Evolutionary conservation across 37 sponge, comb jelly and placozoan genomes (phyloP).

Genomic region (Dysidea cf. avara): DNA sequence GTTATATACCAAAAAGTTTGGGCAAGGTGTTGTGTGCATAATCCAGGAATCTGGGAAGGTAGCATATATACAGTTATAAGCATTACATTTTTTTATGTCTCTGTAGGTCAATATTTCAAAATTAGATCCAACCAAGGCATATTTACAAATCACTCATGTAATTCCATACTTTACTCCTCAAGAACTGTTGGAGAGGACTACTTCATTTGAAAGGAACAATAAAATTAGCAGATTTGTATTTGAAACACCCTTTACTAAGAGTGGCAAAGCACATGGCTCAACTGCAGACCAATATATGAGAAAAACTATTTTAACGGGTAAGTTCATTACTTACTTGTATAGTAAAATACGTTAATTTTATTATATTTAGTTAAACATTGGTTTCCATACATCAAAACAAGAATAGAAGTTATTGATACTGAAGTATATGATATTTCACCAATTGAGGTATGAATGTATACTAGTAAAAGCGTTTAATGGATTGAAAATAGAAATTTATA

Average conservation of each 20-base stretch:
- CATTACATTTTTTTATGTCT: neutral
- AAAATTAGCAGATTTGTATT: slow-evolving; percentile 73
- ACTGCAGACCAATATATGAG: slow-evolving; percentile 75
- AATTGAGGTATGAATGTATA: slow-evolving; percentile 35
- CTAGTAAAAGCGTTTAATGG: too few species aligned
- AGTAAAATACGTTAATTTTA: neutral
- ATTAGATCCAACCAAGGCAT: slow-evolving; percentile 64
- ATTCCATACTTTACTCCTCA: slow-evolving; percentile 75
- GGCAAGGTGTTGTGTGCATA: slow-evolving; percentile 58
- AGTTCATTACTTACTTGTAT: too few species aligned
- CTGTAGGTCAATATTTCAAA: slow-evolving; percentile 57
- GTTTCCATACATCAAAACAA: slow-evolving; percentile 91
- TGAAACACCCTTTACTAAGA: slow-evolving; percentile 87
- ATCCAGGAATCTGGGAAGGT: slow-evolving; percentile 81
- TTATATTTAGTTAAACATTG: slow-evolving; percentile 63
- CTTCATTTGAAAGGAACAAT: slow-evolving; percentile 82
- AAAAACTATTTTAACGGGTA: slow-evolving; percentile 87
- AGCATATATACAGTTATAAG: neutral
- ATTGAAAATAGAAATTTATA: too few species aligned
- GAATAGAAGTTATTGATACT: slow-evolving; percentile 69
- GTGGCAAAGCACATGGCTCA: slow-evolving; percentile 62
- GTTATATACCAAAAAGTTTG: slow-evolving; percentile 74
- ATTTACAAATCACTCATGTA: slow-evolving; percentile 91
- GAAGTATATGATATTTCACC: slow-evolving; percentile 75
- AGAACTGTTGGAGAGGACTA: slow-evolving; percentile 62